Evolutionary conservation across 2,113 vertebrate genomes (phyloP), one percentile per base, ranked within the genome.

Genomic region (Phyllostomus hastatus): DNA sequence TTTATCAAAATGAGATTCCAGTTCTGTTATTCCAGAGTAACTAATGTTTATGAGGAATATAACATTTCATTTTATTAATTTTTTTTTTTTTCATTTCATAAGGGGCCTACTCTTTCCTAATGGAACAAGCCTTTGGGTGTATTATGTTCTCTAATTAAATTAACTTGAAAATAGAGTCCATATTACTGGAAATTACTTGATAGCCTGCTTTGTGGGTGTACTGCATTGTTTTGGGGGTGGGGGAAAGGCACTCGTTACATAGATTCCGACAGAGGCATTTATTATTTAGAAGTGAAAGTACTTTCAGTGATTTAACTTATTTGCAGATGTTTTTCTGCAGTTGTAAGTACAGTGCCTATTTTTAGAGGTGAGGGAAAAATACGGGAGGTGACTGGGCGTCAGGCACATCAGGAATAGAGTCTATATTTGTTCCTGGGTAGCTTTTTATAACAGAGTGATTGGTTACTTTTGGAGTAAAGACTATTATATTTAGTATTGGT

Each of bases 151-250:
- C 2, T 88, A 83, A 90, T 70, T 90, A 76, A 82, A 9, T 86
- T 96, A 28, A 79, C 20, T 89, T 96, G 94, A 91, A 93, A 94
- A 83, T 85, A 78, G 59, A 43, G 48, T 50, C 46, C 4, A 31
- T 22, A 24, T 95, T 82, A 57, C 10, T 84, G 46, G 78, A 73
- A 78, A 82, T 85, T 43, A 82, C 20, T 80, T 94, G 61, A 69
- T 28, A 88, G 14, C 50, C 4, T 11, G 26, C 35, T 64, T 89
- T 75, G 81, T 83, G 70, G 88, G 57, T 96, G 12, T 92, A 14
- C 38, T 46, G 7, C 48, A 73, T 61, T 84, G 46, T 93, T 96
- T 88, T 7, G 41, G 67, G 87, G 43, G 52, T 61, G 33, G n/a
- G n/a, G 46, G 72, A 76, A 93, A 92, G 41, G 6, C 26, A n/a